Base-by-base conservation (phyloP, 2,888 invertebrate genomes). In the Dilophus febrilis region DNA sequence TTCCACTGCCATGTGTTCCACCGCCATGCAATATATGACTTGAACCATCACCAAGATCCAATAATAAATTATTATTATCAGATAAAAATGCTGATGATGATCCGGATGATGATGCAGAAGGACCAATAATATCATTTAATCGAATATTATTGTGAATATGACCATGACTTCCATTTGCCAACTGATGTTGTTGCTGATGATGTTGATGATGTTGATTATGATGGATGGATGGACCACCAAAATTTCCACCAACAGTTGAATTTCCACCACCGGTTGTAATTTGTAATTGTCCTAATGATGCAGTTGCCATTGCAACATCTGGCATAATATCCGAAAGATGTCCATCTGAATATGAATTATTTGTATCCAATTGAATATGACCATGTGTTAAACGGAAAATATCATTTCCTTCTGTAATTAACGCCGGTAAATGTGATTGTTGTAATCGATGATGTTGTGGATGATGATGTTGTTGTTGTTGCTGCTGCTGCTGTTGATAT, bases 291-390 rank as follows among this genome's bases (percentile, higher is more conserved):
- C 67, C 78, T 54, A 70, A 70, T 46, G 72, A 81, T 46, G 74
- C 79, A 41, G 77, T 87, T 52, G 88, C 88, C 86, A 88, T 87
- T 13, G 88, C 88, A 50, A 90, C 87, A 64, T 91, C 90, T 1
- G 90, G 90, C 76, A 90, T 87, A 52, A 81, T 77, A 45, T 85
- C 85, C 17, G 81, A 74, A 45, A 82, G 64, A 51, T 78, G 77
- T 51, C 84, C 74, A 55, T 78, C 68, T 61, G 71, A 72, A 50
- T 73, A 72, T 30, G 71, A 70, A 55, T 66, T 69, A 22, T n/a
- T n/a, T 47, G 65, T 66, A 47, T 69, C 70, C 30, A 64, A 65
- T 50, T 70, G 60, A 35, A 48, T 52, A n/a, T n/a, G 2, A 17
- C 6, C 26, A 38, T 52, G 54, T 1, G 58, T 55, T 44, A 57